These are phyloP conservation scores for Zophobas atratus DNA, from an alignment of 1,140 invertebrate genomes.

Conservation along the genomic window DNA sequence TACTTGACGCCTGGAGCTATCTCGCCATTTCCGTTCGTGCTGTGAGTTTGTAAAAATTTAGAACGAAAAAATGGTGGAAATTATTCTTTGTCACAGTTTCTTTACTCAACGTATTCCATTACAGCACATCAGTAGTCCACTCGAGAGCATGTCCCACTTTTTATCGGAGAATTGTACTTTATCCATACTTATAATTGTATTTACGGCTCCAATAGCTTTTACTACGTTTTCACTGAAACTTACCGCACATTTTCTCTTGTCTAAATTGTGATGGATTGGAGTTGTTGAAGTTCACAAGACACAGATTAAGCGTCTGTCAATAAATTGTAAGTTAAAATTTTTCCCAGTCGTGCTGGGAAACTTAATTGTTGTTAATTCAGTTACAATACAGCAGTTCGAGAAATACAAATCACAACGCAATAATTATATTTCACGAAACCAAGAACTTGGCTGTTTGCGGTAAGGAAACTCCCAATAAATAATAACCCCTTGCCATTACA, in stretches of 20 bases:
- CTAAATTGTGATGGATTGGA: constrained; percentile 37
- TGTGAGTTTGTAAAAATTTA: constrained; percentile 38
- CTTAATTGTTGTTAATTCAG: constrained; percentile 17
- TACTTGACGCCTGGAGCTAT: background rate
- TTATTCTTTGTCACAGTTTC: constrained; percentile 36
- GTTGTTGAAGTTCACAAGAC: constrained; percentile 24
- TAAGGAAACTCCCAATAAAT: constrained; percentile 36
- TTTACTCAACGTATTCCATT: constrained; percentile 30
- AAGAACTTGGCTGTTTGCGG: constrained; percentile 3
- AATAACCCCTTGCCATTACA: constrained; percentile 36
- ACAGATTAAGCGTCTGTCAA: constrained; percentile 27
- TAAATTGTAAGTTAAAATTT: constrained; percentile 27
- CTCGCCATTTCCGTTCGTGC: constrained; percentile 18
- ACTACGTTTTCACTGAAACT: background rate
- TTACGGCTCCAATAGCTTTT: constrained; percentile 19
- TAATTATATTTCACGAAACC: constrained; percentile 15
- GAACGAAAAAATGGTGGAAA: constrained; percentile 25
- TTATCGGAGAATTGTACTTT: constrained; percentile 24
- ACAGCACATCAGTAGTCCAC: constrained; percentile 40
- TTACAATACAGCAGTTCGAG: background rate
- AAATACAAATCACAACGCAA: constrained; percentile 15
- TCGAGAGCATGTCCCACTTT: constrained; percentile 34
- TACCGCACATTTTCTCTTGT: constrained; percentile 21
- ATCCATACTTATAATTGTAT: constrained; percentile 33
- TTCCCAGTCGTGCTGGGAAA: background rate